Evolutionary conservation across 2,797 vertebrate species (phyloP).

Genomic region (Alauda arvensis): DNA sequence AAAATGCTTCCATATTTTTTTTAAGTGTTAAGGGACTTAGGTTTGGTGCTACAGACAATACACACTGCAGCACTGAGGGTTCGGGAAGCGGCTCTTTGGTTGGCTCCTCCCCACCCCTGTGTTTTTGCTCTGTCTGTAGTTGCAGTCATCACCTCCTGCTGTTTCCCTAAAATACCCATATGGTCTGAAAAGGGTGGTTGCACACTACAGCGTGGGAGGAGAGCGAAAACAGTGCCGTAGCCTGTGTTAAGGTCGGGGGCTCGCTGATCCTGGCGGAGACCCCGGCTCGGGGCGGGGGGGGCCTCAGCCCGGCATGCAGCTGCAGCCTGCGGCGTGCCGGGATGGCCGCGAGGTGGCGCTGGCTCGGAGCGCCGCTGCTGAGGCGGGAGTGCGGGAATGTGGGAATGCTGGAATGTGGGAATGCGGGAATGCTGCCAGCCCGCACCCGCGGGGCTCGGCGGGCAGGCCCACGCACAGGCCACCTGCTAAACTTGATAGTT

Average conservation of each 20-base stretch:
- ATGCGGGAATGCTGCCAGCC: too few relatives aligned
- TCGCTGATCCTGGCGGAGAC: rapidly evolving
- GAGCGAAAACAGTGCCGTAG: too few relatives aligned
- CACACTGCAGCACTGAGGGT: rapidly evolving
- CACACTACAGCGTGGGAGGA: rapidly evolving
- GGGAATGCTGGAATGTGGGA: too few relatives aligned
- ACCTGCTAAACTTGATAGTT: not conserved
- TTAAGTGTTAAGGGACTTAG: not conserved
- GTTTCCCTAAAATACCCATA: not conserved
- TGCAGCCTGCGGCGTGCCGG: not conserved
- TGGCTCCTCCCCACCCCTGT: not conserved
- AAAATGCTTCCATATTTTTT: not conserved
- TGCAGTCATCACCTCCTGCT: not conserved
- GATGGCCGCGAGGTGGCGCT: constrained; percentile 18
- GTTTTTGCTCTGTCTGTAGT: not conserved
- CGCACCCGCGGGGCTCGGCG: too few relatives aligned
- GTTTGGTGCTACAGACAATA: not conserved
- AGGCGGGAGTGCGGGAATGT: too few relatives aligned
- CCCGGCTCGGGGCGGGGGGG: not conserved
- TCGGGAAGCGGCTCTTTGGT: not conserved
- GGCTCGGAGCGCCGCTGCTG: not conserved
- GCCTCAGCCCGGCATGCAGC: too few relatives aligned
- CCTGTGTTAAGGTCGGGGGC: not conserved
- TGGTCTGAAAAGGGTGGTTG: not conserved
- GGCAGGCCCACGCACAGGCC: not conserved